These are phyloP conservation scores for Trichonephila clavipes DNA, from an alignment of 1,140 invertebrate species.

Conservation along the genomic window DNA sequence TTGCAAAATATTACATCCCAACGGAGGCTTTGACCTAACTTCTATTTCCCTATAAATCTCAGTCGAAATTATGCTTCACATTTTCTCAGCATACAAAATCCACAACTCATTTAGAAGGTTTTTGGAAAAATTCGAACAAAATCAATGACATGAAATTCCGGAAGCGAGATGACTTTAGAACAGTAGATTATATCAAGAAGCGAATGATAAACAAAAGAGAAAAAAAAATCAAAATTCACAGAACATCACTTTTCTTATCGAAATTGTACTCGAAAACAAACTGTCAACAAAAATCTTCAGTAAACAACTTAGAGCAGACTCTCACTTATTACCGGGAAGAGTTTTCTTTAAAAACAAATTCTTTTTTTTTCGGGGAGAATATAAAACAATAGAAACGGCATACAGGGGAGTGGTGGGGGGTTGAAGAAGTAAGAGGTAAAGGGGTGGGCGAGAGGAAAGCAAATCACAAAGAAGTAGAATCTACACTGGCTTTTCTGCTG, in stretches of 20 bases:
- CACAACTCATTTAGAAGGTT: not conserved
- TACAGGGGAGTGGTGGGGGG: too few relatives aligned
- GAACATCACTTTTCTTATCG: conserved; percentile 40
- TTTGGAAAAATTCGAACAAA: not conserved
- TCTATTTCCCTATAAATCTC: not conserved
- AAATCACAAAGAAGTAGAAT: conserved; percentile 43
- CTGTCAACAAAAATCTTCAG: conserved; percentile 53
- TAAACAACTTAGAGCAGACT: conserved; percentile 60
- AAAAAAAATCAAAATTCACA: not conserved
- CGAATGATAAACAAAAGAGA: not conserved
- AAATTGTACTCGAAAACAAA: conserved; percentile 46
- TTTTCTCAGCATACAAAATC: not conserved
- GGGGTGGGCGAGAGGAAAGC: not conserved
- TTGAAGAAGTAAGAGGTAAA: not conserved
- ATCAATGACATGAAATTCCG: not conserved
- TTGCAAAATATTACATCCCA: too few relatives aligned
- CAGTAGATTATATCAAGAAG: not conserved
- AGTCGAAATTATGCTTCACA: not conserved
- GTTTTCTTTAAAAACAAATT: conserved; percentile 62
- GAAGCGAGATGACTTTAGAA: not conserved
- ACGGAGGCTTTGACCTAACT: too few relatives aligned
- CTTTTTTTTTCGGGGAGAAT: not conserved
- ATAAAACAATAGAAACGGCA: conserved; percentile 63
- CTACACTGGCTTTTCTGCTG: conserved; percentile 43
- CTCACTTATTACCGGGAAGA: conserved; percentile 61